Evolutionary conservation across 1,140 invertebrate species (phyloP).

Genomic region (Nephila pilipes): DNA sequence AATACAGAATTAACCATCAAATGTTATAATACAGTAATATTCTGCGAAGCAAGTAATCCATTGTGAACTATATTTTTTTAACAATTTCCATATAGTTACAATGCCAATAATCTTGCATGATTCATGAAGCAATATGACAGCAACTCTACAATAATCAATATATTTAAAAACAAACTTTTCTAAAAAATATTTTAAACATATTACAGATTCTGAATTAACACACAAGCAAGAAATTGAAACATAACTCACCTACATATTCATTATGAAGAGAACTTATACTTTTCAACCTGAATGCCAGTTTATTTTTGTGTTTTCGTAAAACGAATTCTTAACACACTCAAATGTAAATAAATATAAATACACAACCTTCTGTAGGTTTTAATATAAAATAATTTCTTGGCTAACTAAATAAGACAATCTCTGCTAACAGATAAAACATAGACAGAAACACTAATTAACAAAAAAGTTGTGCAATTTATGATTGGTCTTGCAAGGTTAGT

Average conservation of each 20-base stretch:
- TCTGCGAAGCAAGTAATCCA: too few relatives aligned
- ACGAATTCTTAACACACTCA: neutral
- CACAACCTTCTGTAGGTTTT: neutral
- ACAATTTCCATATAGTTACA: too few relatives aligned
- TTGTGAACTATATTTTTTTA: too few relatives aligned
- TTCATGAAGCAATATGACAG: too few relatives aligned
- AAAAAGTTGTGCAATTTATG: neutral
- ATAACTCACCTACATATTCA: neutral
- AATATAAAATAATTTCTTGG: neutral
- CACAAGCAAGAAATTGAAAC: neutral
- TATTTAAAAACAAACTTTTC: too few relatives aligned
- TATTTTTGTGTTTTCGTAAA: neutral
- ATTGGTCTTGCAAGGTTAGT: neutral
- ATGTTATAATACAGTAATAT: too few relatives aligned
- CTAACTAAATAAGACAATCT: neutral
- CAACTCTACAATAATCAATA: too few relatives aligned
- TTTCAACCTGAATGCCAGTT: neutral
- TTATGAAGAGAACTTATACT: neutral
- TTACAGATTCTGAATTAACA: neutral
- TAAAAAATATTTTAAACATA: too few relatives aligned
- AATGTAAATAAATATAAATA: slow-evolving; percentile 13
- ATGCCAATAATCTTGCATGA: too few relatives aligned
- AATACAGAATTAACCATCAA: too few relatives aligned
- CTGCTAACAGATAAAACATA: neutral
- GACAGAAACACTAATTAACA: neutral